A percentile compares a stretch with the other conserved stretches of the same genome.
These are phyloP conservation scores for Lycodopsis pacificus DNA, from an alignment of 2,797 vertebrate genomes.

Conservation along the genomic window DNA sequence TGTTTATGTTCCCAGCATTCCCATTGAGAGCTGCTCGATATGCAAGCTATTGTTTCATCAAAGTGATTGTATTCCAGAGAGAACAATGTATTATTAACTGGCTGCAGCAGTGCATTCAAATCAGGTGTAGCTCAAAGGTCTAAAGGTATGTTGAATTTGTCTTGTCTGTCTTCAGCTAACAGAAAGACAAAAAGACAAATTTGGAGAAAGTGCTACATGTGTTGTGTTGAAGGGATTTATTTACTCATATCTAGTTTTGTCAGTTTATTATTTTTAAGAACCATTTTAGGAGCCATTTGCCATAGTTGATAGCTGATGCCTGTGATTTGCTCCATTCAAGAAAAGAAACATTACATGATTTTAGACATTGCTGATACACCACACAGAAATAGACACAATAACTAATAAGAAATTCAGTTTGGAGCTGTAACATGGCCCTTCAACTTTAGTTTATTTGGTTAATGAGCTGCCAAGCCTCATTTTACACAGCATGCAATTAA, in stretches of 20 bases:
- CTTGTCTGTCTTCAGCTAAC: not conserved
- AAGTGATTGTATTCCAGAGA: conserved; percentile 24
- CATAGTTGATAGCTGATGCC: not conserved
- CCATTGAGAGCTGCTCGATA: conserved; percentile 3
- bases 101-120: conserved; percentile 2
- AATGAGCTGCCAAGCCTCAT: conserved; percentile 53
- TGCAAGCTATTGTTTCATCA: conserved; percentile 27
- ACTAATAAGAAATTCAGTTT: not conserved
- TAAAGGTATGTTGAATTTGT: not conserved
- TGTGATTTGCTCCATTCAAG: not conserved
- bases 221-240: not conserved
- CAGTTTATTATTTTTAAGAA: not conserved
- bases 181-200: not conserved
- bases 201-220: not conserved
- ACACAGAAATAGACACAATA: not conserved
- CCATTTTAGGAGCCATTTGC: not conserved
- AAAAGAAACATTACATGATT: not conserved
- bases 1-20: conserved; percentile 22
- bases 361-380: not conserved
- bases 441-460: conserved; percentile 39
- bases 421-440: conserved; percentile 23
- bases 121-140: not conserved
- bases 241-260: not conserved
- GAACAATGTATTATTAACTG: conserved; percentile 18
- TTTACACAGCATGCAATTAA: conserved; percentile 45